Conservation (phyloP, 64 coral and sea anemone genomes). For the Montipora foliosa region DNA sequence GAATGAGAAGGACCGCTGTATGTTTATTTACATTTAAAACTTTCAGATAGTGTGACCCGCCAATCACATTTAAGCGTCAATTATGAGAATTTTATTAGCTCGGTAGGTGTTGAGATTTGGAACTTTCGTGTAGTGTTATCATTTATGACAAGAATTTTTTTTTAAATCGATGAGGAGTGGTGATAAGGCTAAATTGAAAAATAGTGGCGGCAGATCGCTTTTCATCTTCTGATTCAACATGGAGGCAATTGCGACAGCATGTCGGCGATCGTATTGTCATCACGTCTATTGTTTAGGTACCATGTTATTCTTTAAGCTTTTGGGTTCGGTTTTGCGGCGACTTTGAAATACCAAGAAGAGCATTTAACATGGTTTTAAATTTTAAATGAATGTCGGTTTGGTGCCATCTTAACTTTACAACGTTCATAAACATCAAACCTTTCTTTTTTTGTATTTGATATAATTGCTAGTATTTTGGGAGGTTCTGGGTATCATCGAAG, state of each 20-base stretch:
- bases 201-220: not conserved
- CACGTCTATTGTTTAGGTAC: not conserved
- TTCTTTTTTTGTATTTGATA: not conserved
- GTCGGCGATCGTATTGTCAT: not conserved
- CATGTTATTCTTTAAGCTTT: too few species aligned
- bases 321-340: not conserved
- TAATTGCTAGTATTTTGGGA: not conserved
- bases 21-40: conserved; percentile 33
- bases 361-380: conserved; percentile 4
- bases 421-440: not conserved
- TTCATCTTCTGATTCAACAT: not conserved
- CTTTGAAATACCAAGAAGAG: conserved; percentile 6
- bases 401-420: conserved; percentile 20
- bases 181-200: conserved; percentile 16
- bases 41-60: not conserved
- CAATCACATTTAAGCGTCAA: conserved; percentile 23
- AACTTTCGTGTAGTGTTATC: not conserved
- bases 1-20: conserved; percentile 20
- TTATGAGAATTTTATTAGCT: conserved; percentile 59
- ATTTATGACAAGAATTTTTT: not conserved
- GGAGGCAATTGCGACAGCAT: not conserved
- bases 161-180: not conserved
- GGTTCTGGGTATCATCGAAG: not conserved
- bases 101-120: conserved; percentile 12
- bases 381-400: conserved; percentile 28